Base-by-base conservation (phyloP, 2,888 invertebrate genomes). In the Caenorhabditis doughertyi region DNA sequence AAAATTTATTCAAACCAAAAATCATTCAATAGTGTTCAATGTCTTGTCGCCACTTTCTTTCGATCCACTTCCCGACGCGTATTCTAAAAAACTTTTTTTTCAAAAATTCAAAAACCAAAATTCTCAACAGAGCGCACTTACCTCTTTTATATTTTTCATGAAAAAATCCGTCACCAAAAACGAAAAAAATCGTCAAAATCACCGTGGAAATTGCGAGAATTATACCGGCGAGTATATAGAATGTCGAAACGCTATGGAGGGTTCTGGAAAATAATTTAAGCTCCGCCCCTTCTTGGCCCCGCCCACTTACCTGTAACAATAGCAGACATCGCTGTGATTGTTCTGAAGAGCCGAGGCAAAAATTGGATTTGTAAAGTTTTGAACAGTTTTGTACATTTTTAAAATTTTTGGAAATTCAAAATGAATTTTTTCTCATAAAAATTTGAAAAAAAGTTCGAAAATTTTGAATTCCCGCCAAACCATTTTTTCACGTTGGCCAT, bases 401-500 rank as follows among this genome's bases (percentile, higher is more conserved):
- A 9, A 35, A n/a, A n/a, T 35, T 47, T 47, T 47, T 47, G 44
- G 18, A 47, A 42, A 42, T 11, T 42, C 3, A 13, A 42, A 42
- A 32, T 13, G 16, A 13, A 39, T 13, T 13, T 8, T 39, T 39
- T 11, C 13, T 9, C 5, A 32, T 32, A 32, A 9, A 32, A 32
- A 39, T 39, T 39, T 39, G 39, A 16, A 39, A 2, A 39, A 39
- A 16, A 39, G 39, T 9, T 39, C 39, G 11, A 13, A 49, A 51
- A 51, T 13, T 25, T 23, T 16, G 53, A 29, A 49, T 49, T 49
- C 49, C 49, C 49, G 49, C 49, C 49, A 18, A 18, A 49, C n/a
- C n/a, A n/a, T n/a, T n/a, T n/a, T 49, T 49, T 39, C 39, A 3
- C 16, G 9, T 39, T 39, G 1, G 39, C 11, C 39, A 39, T 16